A percentile compares a stretch with the other conserved stretches of the same genome.
These are phyloP conservation scores for Epizoanthus ramosus DNA, from an alignment of 92 coral and sea anemone species.

Conservation along the genomic window DNA sequence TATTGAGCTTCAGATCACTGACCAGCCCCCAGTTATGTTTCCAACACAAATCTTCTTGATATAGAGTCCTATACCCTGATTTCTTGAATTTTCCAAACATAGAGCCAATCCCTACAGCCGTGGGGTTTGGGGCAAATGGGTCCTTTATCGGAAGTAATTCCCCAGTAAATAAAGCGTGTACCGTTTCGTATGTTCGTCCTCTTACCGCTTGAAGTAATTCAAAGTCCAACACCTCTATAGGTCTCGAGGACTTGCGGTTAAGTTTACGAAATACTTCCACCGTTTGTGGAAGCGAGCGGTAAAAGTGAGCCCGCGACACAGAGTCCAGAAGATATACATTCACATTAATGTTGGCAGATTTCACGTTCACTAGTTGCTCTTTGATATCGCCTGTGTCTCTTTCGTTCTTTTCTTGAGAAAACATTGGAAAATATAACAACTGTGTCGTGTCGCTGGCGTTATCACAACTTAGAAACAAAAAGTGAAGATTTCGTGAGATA, in stretches of 20 bases:
- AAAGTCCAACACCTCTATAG: slow-evolving; percentile 34
- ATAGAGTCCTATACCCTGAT: slow-evolving; percentile 39
- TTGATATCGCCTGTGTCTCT: not conserved
- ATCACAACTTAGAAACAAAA: slow-evolving; percentile 8
- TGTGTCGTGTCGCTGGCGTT: not conserved
- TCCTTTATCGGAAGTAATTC: slow-evolving; percentile 16
- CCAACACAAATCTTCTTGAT: slow-evolving; percentile 51
- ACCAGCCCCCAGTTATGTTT: slow-evolving; percentile 18
- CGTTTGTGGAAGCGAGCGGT: slow-evolving; percentile 48
- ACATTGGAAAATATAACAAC: slow-evolving; percentile 7
- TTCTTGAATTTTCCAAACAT: slow-evolving; percentile 40
- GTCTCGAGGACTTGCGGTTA: not conserved
- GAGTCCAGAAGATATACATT: slow-evolving; percentile 39
- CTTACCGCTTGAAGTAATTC: slow-evolving; percentile 41
- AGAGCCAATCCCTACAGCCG: slow-evolving; percentile 10
- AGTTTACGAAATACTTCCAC: slow-evolving; percentile 17
- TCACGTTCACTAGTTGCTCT: not conserved
- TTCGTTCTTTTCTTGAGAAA: not conserved
- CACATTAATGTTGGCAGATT: slow-evolving; percentile 16
- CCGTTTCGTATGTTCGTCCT: slow-evolving; percentile 39
- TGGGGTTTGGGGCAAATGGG: not conserved
- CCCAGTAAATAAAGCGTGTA: slow-evolving; percentile 42
- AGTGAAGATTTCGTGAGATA: slow-evolving; percentile 1
- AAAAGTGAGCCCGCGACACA: slow-evolving; percentile 44
- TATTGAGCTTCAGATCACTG: not conserved